Evolutionary conservation across 2,797 vertebrate genomes (phyloP), one percentile per base, ranked within the genome.

Genomic region (Rhinogobio ventralis): DNA sequence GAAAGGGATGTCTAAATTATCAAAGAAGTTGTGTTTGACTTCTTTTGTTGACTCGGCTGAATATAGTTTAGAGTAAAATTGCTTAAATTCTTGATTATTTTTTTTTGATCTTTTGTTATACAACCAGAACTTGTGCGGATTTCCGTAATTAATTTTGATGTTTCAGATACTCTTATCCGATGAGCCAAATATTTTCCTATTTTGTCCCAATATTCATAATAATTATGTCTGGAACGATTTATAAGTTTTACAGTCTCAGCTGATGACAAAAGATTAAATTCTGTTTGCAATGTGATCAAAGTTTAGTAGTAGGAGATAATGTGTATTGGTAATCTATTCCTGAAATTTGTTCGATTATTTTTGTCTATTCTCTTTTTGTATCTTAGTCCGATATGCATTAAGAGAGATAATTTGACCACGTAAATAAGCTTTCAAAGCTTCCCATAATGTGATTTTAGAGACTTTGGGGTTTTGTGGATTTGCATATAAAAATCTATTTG

Each of bases 401-500:
- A 39, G 19, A 5, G 67, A 69, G 67, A 69, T 45, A 14, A 42
- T 42, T n/a, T n/a, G 39, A 19, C 20, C 36, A 23, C 7, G 33
- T 39, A 45, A 45, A n/a, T n/a, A 71, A 14, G 39, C 39, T 71
- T 68, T 71, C 36, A 71, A 2, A 39, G 68, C 68, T 71, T 71
- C 39, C 68, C 39, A 71, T 71, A 69, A 23, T 20, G 15, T 69
- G 3, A 8, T 69, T 42, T 69, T 69, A 39, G 33, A 39, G 2
- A 23, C 1, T 3, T 69, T 10, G 33, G 67, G 20, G 9, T 45
- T 45, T 45, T 71, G 36, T 45, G 45, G 10, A 7, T 45, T 71
- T 71, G 68, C 20, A n/a, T 39, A 71, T 45, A 71, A 42, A n/a
- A 45, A 53, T n/a, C n/a, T n/a, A 53, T 74, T 74, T 74, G 25